phyloP scores from a whole-genome alignment of 2,797 vertebrate genomes.

The Ara ararauna region DNA sequence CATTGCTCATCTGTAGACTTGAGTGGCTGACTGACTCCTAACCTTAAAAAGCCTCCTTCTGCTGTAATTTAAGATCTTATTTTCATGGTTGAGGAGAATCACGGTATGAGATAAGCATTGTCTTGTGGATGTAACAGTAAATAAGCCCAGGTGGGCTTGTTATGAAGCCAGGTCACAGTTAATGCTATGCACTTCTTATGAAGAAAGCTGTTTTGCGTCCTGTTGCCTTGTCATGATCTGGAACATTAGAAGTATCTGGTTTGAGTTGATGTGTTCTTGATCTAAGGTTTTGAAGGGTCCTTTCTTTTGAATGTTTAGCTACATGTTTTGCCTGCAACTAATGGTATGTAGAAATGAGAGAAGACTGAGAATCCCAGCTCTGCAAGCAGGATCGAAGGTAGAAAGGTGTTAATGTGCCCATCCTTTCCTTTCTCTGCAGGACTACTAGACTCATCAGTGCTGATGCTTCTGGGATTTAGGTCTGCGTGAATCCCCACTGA shows the following conservation, averaged over 20 bases:
- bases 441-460: constrained; percentile 77
- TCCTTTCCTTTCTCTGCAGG: constrained; percentile 67
- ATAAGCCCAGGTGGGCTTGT: background rate
- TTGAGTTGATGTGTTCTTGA: background rate
- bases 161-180: background rate
- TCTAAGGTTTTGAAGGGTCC: background rate
- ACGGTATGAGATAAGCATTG: background rate
- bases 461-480: constrained; percentile 68
- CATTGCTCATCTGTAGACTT: constrained; percentile 6
- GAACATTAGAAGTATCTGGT: background rate
- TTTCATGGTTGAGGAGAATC: background rate
- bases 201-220: background rate
- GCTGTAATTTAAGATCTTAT: background rate
- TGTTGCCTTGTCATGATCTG: background rate
- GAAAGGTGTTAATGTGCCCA: background rate
- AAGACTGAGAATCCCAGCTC: background rate
- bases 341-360: background rate
- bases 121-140: background rate
- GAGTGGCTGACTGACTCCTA: constrained; percentile 11
- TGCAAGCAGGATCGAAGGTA: background rate
- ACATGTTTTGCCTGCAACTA: background rate
- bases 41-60: background rate
- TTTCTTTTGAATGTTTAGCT: background rate
- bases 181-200: background rate
- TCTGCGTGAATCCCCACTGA: constrained; percentile 56